phyloP scores from a whole-genome alignment of 2,888 invertebrate genomes.

The Lacanobia wlatinum region DNA sequence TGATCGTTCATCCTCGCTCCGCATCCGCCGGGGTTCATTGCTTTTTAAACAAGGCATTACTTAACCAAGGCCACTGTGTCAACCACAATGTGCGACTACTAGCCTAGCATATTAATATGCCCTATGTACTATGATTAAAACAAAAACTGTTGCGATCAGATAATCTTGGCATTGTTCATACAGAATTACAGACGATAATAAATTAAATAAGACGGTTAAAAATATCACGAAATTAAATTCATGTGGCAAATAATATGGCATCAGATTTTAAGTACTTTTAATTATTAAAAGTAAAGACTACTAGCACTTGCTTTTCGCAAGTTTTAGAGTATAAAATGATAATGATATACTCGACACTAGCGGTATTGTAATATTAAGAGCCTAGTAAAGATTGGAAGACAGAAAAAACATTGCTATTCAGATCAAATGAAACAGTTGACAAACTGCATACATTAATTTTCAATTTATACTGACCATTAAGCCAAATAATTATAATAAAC shows the following conservation, averaged over 20 bases:
- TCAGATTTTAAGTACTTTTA: constrained; percentile 89
- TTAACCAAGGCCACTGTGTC: constrained; percentile 86
- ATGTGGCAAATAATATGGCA: constrained; percentile 90
- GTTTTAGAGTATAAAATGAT: constrained; percentile 66
- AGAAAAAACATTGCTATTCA: constrained; percentile 88
- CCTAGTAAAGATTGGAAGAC: constrained; percentile 87
- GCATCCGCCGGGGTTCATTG: constrained; percentile 78
- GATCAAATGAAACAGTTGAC: constrained; percentile 83
- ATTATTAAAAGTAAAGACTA: constrained; percentile 80
- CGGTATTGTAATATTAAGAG: constrained; percentile 74
- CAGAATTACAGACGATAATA: constrained; percentile 83
- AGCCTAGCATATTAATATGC: constrained; percentile 86
- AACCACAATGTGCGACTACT: constrained; percentile 85
- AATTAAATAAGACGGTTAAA: constrained; percentile 86
- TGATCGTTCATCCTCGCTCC: constrained; percentile 53
- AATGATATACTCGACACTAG: constrained; percentile 69
- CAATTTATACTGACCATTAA: constrained; percentile 83
- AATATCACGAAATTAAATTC: constrained; percentile 89
- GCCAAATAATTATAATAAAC: constrained; percentile 82
- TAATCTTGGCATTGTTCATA: constrained; percentile 78
- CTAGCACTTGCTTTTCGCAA: constrained; percentile 68
- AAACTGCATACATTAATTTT: constrained; percentile 77
- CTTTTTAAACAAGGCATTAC: constrained; percentile 85
- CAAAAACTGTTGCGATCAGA: constrained; percentile 76
- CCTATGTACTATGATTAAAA: constrained; percentile 80